Base-by-base conservation (phyloP, 2,888 invertebrate species). In the Drosophila mulleri region DNA sequence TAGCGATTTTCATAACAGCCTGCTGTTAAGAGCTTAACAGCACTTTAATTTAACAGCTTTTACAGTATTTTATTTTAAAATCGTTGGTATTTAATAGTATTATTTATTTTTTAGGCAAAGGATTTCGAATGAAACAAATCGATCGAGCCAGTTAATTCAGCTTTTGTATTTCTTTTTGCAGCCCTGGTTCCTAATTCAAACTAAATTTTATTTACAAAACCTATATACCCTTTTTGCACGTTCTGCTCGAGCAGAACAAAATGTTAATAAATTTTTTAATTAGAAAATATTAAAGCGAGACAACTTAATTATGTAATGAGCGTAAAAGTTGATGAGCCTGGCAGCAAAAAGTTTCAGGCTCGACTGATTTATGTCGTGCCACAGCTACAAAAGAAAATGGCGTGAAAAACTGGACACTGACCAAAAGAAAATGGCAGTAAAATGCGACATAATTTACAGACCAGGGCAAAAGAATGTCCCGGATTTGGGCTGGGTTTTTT, bases 231-330 rank as follows among this genome's bases (percentile, higher is more conserved):
- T 16, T 6, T 47, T 48, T 18, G 6, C n/a, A 12, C 6, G 3
- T 5, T 6, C 2, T 3, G 18, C 5, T 6, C 12, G 2, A 5
- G 18, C 18, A 18, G 0, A 18, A 80, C 82, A 72, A 72, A 75
- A 56, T 73, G 71, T 67, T 70, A 65, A 78, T 82, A 74, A 70
- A 79, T 80, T 72, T 35, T 72, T 63, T 84, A 84, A 84, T 84
- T 87, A 82, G 78, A 85, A 88, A 75, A 72, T 78, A 82, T 86
- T 72, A 79, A 83, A 83, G 72, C 29, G 50, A 65, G 47, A 80
- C 69, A 88, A 79, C 81, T 83, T 85, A 84, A 85, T 83, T 88
- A 84, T 70, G 77, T 75, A 83, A 88, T 77, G 67, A 79, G 88
- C 79, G 58, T 73, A 63, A 87, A 87, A 73, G 59, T 61, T 71